A percentile compares a stretch with the other conserved stretches of the same genome.
phyloP scores from a whole-genome alignment of 2,113 vertebrate genomes.

The Hyla sarda region DNA sequence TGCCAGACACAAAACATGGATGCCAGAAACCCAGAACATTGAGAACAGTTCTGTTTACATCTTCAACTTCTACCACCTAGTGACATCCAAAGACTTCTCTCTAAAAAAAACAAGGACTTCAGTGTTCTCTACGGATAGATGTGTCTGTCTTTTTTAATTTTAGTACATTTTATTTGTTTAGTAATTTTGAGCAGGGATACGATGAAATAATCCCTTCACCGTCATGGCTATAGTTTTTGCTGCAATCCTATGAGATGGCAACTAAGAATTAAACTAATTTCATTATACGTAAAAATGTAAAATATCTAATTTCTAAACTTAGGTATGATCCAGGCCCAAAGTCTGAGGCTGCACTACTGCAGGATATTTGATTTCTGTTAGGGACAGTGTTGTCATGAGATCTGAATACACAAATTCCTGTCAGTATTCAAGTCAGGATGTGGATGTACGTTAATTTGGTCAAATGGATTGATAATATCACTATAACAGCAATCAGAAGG shows the following conservation, averaged over 20 bases:
- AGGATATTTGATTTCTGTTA: no score
- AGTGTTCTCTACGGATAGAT: background rate
- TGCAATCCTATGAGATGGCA: background rate
- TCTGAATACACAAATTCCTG: no score
- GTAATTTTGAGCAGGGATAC: background rate
- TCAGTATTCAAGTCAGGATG: no score
- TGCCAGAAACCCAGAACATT: no score
- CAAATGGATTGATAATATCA: no score
- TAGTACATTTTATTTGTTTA: background rate
- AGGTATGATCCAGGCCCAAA: background rate
- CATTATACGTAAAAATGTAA: background rate
- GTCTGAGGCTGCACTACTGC: background rate
- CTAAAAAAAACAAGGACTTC: background rate
- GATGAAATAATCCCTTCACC: background rate
- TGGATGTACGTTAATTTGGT: no score
- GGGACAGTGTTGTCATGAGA: no score
- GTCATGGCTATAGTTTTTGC: background rate
- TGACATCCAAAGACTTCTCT: background rate
- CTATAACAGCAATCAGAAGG: no score
- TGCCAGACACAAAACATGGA: no score
- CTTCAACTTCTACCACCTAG: background rate
- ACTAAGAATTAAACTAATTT: background rate
- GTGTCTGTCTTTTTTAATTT: background rate
- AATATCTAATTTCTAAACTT: background rate
- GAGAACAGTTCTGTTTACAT: background rate